Evolutionary conservation across 1,140 invertebrate genomes (phyloP), one percentile per base, ranked within the genome.

Genomic region (Anagrus nilaparvatae): DNA sequence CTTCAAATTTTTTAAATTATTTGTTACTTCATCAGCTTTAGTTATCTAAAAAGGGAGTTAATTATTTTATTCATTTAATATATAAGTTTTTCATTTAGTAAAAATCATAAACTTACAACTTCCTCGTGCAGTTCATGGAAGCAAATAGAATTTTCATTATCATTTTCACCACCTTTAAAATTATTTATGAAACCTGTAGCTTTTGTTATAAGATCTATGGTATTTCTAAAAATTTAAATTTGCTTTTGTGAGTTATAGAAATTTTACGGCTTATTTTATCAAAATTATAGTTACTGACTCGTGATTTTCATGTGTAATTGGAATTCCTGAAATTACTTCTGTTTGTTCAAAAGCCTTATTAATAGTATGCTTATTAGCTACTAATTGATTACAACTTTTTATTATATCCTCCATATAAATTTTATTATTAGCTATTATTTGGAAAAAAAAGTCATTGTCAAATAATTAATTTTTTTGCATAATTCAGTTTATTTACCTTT

Each of bases 231-330:
- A 51, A 8, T 36, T 23, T 14, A 17, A 20, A 43, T 29, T 27
- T 33, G 20, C 20, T 7, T 5, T 29, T 5, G 3, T 13, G 23
- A 30, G n/a, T n/a, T n/a, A n/a, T n/a, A n/a, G n/a, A n/a, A n/a
- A n/a, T n/a, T 30, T 30, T 30, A 14, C 29, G 14, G 10, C 14
- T 9, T 14, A 27, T 12, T 27, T 6, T 12, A 27, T 8, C 24
- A 27, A 5, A 5, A 9, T 29, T 4, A 35, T 23, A 9, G 17
- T 36, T 14, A 43, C 40, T 10, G 52, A 59, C 48, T 43, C 17
- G 34, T 55, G 51, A 37, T 47, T 40, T 34, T 53, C 29, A 16
- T 55, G 42, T n/a, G 58, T 47, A 18, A 60, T 46, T 25, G 58
- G 58, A 21, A 60, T 39, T 19, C 51, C 52, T 24, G 21, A 18